phyloP scores from a whole-genome alignment of 1,140 invertebrate species.

The Polypedilum pembai region DNA sequence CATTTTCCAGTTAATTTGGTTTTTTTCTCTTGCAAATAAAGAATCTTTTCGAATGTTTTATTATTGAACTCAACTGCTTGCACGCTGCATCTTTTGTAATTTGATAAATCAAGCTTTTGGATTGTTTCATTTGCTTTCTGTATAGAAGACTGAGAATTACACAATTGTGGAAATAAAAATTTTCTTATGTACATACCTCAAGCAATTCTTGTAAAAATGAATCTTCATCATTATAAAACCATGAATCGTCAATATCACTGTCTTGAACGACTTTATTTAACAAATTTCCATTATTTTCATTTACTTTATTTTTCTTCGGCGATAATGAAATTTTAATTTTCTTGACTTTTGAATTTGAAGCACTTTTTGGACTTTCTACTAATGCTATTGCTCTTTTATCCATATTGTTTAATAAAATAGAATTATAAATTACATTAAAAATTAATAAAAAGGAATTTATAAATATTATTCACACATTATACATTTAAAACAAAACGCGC shows the following conservation, averaged over 20 bases:
- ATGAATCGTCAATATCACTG: not conserved
- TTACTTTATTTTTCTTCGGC: not conserved
- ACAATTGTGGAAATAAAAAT: not conserved
- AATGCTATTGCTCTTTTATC: not conserved
- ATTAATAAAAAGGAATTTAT: too few species aligned
- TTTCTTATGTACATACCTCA: not conserved
- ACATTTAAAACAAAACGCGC: too few species aligned
- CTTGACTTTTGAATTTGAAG: not conserved
- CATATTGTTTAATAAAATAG: not conserved
- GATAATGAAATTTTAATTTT: not conserved
- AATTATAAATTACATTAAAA: too few species aligned
- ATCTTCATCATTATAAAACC: not conserved
- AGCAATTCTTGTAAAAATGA: not conserved
- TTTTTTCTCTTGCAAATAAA: slow-evolving; percentile 31
- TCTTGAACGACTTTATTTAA: not conserved
- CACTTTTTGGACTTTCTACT: not conserved
- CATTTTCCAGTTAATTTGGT: slow-evolving; percentile 30
- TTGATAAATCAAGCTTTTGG: slow-evolving; percentile 33
- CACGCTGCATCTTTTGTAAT: slow-evolving; percentile 38
- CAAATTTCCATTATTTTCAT: not conserved
- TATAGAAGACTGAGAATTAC: not conserved
- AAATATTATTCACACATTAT: too few species aligned
- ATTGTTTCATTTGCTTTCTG: not conserved
- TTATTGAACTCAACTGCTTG: slow-evolving; percentile 31
- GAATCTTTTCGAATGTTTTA: slow-evolving; percentile 33